Conservation (phyloP, 2,888 invertebrate species). For the Idaea aversata region DNA sequence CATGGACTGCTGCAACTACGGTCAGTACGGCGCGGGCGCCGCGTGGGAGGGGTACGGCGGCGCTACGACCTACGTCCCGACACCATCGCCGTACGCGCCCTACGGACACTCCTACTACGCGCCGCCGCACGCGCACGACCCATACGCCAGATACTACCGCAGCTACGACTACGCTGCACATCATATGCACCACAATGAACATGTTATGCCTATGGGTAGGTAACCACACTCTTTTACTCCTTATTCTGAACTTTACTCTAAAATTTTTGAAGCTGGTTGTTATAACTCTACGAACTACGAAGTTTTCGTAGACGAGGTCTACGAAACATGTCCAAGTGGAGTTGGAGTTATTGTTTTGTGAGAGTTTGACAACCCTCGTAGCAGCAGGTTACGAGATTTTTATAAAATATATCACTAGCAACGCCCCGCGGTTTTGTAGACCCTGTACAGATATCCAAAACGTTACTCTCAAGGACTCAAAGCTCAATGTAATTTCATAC, state of each 20-base stretch:
- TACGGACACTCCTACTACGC: constrained; percentile 27
- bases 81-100: constrained; percentile 53
- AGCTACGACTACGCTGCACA: constrained; percentile 70
- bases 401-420: too few relatives aligned
- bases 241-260: background rate
- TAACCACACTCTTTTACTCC: constrained; percentile 20
- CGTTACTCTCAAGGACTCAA: too few relatives aligned
- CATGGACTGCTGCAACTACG: constrained; percentile 79
- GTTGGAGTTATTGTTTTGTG: background rate
- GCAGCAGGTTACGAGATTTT: too few relatives aligned
- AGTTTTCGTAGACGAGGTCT: background rate
- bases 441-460: too few relatives aligned
- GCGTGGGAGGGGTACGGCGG: constrained; percentile 50
- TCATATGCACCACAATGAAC: constrained; percentile 67
- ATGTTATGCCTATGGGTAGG: constrained; percentile 72
- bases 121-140: constrained; percentile 62
- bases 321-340: background rate
- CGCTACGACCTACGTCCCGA: constrained; percentile 49
- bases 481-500: too few relatives aligned
- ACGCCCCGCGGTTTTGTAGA: too few relatives aligned
- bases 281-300: background rate
- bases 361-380: background rate
- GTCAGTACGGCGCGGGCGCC: constrained; percentile 69
- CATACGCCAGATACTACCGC: constrained; percentile 72
- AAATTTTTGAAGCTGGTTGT: too few relatives aligned